phyloP scores from a whole-genome alignment of 2,797 vertebrate genomes.

The Manis javanica region DNA sequence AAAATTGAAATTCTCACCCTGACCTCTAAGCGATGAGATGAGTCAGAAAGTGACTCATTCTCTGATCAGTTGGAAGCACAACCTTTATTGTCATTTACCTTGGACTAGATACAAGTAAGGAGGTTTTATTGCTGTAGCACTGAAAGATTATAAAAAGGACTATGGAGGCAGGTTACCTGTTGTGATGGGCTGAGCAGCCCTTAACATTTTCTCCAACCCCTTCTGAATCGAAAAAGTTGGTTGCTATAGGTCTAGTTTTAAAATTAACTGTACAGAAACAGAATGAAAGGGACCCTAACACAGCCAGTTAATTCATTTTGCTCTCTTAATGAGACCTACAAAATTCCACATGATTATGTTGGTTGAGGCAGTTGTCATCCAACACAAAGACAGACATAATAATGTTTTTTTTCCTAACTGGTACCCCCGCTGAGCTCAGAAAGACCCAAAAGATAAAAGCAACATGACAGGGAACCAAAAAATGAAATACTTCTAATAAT shows the following conservation, averaged over 20 bases:
- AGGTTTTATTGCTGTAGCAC: conserved; percentile 46
- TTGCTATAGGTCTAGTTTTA: conserved; percentile 2
- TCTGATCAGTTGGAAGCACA: conserved; percentile 74
- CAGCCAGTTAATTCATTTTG: conserved; percentile 36
- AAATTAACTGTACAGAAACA: neutral
- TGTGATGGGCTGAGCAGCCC: neutral
- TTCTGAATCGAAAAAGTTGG: conserved; percentile 39
- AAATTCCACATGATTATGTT: conserved; percentile 49
- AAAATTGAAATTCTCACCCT: conserved; percentile 74
- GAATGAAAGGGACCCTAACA: conserved; percentile 34
- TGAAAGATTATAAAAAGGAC: conserved; percentile 41
- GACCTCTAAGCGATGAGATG: conserved; percentile 73
- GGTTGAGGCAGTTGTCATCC: neutral
- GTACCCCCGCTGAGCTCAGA: neutral
- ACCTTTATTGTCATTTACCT: conserved; percentile 74
- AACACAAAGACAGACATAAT: conserved; percentile 22
- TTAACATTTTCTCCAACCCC: conserved; percentile 41
- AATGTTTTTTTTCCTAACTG: conserved; percentile 42
- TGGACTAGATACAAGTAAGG: conserved; percentile 64
- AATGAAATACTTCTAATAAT: neutral
- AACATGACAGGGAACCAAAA: neutral
- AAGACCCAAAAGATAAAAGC: conserved; percentile 24
- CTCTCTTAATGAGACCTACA: conserved; percentile 52
- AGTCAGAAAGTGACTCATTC: conserved; percentile 79
- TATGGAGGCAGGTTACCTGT: neutral